Conservation (phyloP, 2,113 vertebrate genomes). For the Chionis minor region DNA sequence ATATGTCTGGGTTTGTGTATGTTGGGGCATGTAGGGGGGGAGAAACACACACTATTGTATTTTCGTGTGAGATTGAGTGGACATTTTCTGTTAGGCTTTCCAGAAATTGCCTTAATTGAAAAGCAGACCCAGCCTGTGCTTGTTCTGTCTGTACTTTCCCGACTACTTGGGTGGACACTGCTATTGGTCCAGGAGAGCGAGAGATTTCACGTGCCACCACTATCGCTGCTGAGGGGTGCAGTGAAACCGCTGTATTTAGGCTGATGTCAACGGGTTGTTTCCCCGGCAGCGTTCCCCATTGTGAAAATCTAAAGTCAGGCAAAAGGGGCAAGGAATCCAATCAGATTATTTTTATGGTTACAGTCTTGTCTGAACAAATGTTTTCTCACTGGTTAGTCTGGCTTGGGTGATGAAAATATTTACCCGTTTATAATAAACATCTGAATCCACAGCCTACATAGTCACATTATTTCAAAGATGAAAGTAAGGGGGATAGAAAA, state of each 20-base stretch:
- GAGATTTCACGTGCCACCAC: neutral
- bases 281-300: neutral
- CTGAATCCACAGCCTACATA: constrained; percentile 59
- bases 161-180: accelerated
- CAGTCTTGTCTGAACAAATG: constrained; percentile 64
- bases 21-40: neutral
- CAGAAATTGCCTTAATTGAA: neutral
- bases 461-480: constrained; percentile 56
- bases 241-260: neutral
- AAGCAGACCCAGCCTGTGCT: neutral
- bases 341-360: constrained; percentile 61
- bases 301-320: constrained; percentile 19
- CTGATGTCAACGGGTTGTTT: constrained; percentile 13
- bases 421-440: constrained; percentile 59
- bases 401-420: constrained; percentile 43
- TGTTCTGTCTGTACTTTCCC: neutral
- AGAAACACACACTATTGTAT: accelerated
- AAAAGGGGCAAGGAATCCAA: neutral
- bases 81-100: neutral
- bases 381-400: constrained; percentile 44
- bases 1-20: neutral
- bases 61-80: neutral
- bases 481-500: constrained; percentile 52
- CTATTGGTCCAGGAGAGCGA: neutral
- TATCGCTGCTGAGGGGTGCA: neutral